Percentiles rank a stretch among this genome's conserved stretches.
phyloP scores from a whole-genome alignment of 2,113 vertebrate species.

The Mormoops blainvillei region DNA sequence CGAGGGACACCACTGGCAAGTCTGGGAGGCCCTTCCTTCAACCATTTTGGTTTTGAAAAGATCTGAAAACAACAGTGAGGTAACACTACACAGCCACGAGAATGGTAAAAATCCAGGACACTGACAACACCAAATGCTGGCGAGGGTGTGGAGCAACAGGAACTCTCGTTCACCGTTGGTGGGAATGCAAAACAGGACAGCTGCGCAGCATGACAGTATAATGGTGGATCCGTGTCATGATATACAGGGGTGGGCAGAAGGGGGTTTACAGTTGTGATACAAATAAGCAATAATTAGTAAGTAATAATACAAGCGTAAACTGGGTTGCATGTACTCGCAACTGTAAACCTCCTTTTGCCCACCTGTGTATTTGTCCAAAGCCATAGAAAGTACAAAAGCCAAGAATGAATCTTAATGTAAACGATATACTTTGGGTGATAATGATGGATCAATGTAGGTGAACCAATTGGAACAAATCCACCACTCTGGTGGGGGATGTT shows the following conservation, averaged over 20 bases:
- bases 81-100: neutral
- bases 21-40: neutral
- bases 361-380: neutral
- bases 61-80: neutral
- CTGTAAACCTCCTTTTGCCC: too few relatives aligned
- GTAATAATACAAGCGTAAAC: too few relatives aligned
- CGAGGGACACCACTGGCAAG: neutral
- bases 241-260: too few relatives aligned
- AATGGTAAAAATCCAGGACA: neutral
- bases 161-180: neutral
- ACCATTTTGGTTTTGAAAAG: constrained; percentile 5
- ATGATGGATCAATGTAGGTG: neutral
- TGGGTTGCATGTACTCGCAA: too few relatives aligned
- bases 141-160: neutral
- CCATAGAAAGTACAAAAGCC: neutral
- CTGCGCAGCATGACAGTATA: neutral
- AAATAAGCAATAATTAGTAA: too few relatives aligned
- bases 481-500: neutral
- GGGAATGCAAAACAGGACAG: neutral
- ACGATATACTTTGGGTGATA: neutral
- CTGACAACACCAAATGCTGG: too few relatives aligned
- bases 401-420: neutral
- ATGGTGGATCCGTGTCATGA: neutral
- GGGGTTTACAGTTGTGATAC: too few relatives aligned
- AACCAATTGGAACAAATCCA: too few relatives aligned